Base-by-base conservation (phyloP, 64 coral and sea anemone genomes). In the Cladopsammia gracilis region DNA sequence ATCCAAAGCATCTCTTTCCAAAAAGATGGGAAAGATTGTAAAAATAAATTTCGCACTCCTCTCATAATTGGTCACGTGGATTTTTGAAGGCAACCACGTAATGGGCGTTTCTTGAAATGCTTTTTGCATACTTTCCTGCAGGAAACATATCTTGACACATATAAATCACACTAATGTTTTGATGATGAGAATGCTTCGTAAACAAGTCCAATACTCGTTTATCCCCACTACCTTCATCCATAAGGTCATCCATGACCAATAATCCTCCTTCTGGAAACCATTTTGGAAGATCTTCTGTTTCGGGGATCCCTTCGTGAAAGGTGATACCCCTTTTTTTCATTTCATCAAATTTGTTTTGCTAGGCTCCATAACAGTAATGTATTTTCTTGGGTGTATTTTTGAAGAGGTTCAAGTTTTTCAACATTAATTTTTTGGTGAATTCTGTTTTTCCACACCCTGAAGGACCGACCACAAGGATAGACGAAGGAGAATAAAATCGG, bases 181-280 rank as follows among this genome's bases (percentile, higher is more conserved):
- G 6, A 13, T 71, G 69, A 42, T 0, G 81, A 76, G 56, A 93
- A 53, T 13, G 64, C 79, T 25, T 73, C n/a, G 65, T 93, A 60
- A 70, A 86, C 54, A 19, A 71, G 77, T 54, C 52, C 52, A 83
- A 59, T 5, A 93, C 70, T 0, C 23, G 48, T 71, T 94, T 64
- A 58, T 94, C 85, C 3, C 71, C 82, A 7, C 24, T 4, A 3
- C 61, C 64, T 77, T 77, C 62, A 5, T 71, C 84, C 83, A 93
- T 93, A 6, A 93, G 26, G 62, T 93, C 91, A 51, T 95, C 86
- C 53, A 95, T 7, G 12, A 89, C 62, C 61, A 95, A 67, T 6
- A 95, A 25, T 6, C 93, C 93, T 5, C 76, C 52, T 3, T 78
- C 0, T 22, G 52, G 15, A 58, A 78, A 49, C 76, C 54, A 7